Evolutionary conservation across 2,888 invertebrate species (phyloP), one percentile per base, ranked within the genome.

Genomic region (Leptogaster cylindrica): DNA sequence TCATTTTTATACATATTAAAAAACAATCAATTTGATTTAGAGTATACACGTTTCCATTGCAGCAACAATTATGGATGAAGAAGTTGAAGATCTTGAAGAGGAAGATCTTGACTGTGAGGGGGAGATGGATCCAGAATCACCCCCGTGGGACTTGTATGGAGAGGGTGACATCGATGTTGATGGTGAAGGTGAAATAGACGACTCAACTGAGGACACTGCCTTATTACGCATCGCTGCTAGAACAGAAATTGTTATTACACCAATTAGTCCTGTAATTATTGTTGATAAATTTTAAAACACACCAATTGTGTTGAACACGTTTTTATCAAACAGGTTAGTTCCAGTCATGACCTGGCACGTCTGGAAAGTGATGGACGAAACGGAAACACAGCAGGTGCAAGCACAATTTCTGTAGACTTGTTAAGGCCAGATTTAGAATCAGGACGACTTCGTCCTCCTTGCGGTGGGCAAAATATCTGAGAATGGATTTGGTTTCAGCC

Each of bases 181-280:
- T 70, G 79, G 78, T 44, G 79, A 79, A 68, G 79, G 79, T 70
- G 82, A 83, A 72, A 80, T 81, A 72, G 83, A 83, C 73, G 82
- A 82, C 73, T 81, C 81, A 71, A 82, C 82, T 71, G 84, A 85
- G 75, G 84, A 84, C 75, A 84, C 84, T 70, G 84, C 85, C 65
- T 79, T 85, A 72, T 77, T 85, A 71, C 82, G 83, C 71, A 84
- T 82, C 72, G 81, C 82, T 72, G 78, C 81, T 68, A 77, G 77
- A 75, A 82, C 83, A 58, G 83, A 84, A 76, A 84, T 81, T 28
- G 14, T 81, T 73, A 79, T 81, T 72, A 81, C 81, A 75, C 81
- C 82, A 72, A 81, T 81, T 73, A 81, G 80, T 76, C 81, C 81
- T 73, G 81, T 81, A 74, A 77, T 74, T 72, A 50, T 41, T 3